phyloP scores from a whole-genome alignment of 1,140 invertebrate species.

The Drosophila varians region DNA sequence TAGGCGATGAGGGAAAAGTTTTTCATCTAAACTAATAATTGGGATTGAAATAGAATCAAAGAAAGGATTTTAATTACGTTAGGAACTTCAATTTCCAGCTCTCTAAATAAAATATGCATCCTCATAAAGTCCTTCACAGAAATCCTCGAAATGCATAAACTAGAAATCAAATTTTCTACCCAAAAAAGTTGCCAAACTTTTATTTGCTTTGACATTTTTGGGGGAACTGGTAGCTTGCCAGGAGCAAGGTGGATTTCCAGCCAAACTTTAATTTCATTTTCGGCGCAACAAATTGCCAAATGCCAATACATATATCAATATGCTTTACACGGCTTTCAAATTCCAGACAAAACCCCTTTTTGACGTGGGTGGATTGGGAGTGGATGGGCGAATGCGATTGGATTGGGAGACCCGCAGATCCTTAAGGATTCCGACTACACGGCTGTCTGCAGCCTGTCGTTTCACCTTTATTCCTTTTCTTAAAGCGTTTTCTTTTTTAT shows the following conservation, averaged over 20 bases:
- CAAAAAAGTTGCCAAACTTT: constrained; percentile 21
- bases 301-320: constrained; percentile 43
- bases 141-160: not conserved
- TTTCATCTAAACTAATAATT: not conserved
- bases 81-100: no score
- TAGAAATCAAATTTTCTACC: constrained; percentile 16
- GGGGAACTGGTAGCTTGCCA: not conserved
- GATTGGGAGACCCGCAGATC: constrained; percentile 21
- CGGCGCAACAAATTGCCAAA: constrained; percentile 38
- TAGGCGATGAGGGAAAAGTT: not conserved
- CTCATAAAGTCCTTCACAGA: not conserved
- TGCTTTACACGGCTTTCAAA: constrained; percentile 24
- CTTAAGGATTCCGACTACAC: constrained; percentile 18
- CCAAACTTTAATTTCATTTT: constrained; percentile 44
- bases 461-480: constrained; percentile 40
- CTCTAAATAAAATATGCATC: no score
- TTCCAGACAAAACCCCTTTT: constrained; percentile 31
- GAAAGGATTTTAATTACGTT: no score
- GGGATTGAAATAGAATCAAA: no score
- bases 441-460: constrained; percentile 48
- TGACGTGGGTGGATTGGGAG: constrained; percentile 17
- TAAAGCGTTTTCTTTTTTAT: constrained; percentile 35
- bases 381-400: not conserved
- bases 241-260: constrained; percentile 8
- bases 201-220: constrained; percentile 35